Conservation (phyloP, 2,888 invertebrate genomes). For the Troides aeacus region DNA sequence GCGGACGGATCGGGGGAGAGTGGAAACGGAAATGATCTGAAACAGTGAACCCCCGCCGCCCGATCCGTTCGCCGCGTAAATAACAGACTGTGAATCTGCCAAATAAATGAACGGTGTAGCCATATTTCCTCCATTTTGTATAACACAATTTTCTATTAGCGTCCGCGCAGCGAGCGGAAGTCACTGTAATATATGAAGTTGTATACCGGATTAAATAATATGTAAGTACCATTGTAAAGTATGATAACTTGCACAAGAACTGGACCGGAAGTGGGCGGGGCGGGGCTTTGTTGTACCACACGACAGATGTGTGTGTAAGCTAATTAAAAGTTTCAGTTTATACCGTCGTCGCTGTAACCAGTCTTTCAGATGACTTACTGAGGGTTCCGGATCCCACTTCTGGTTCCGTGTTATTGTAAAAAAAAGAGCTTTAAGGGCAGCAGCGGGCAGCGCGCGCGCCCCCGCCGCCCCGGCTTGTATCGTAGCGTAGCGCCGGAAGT, state of each 20-base stretch:
- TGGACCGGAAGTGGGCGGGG: constrained; percentile 22
- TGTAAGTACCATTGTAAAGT: constrained; percentile 31
- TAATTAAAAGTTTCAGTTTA: not conserved
- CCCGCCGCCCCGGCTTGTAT: constrained; percentile 37
- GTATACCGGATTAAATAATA: constrained; percentile 31
- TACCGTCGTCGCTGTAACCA: not conserved
- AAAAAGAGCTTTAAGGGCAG: constrained; percentile 41
- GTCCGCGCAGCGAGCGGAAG: not conserved
- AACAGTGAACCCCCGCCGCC: not conserved
- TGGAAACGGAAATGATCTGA: not conserved
- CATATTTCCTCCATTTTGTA: constrained; percentile 27
- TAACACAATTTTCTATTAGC: constrained; percentile 15
- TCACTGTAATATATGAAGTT: not conserved
- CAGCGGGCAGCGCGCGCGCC: not conserved
- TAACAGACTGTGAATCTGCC: constrained; percentile 42
- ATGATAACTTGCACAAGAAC: constrained; percentile 28
- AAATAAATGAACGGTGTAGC: constrained; percentile 34
- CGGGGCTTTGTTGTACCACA: not conserved
- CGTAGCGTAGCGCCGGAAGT: constrained; percentile 39
- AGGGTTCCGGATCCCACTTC: no score
- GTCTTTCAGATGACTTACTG: no score
- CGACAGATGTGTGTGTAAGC: not conserved
- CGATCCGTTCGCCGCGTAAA: not conserved
- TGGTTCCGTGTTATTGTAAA: constrained; percentile 31
- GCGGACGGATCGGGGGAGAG: not conserved